A percentile compares a stretch with the other conserved stretches of the same genome.
Conservation (phyloP, 2,888 invertebrate species). For the Nemotelus nigrinus region DNA sequence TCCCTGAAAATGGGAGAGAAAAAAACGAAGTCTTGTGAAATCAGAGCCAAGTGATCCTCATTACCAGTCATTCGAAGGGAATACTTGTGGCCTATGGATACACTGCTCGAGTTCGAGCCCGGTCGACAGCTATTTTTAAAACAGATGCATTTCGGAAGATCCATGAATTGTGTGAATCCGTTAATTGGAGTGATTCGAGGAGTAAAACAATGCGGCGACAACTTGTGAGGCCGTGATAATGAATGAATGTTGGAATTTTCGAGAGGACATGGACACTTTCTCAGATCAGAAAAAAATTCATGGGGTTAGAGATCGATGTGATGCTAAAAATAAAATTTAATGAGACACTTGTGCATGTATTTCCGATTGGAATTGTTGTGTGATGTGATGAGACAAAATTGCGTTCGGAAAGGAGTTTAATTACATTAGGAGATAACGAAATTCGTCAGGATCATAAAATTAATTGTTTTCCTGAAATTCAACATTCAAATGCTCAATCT, state of each 20-base stretch:
- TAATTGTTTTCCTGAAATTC: too few species aligned
- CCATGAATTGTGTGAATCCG: conserved; percentile 47
- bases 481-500: too few species aligned
- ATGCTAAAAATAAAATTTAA: conserved; percentile 30
- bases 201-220: conserved; percentile 42
- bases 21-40: not conserved
- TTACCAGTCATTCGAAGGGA: conserved; percentile 1
- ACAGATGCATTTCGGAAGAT: conserved; percentile 27
- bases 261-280: conserved; percentile 22
- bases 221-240: conserved; percentile 43
- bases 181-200: conserved; percentile 45
- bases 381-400: too few species aligned
- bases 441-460: too few species aligned
- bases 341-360: not conserved
- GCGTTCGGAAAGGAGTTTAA: too few species aligned
- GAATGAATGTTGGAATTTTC: conserved; percentile 35
- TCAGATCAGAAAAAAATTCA: not conserved
- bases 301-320: conserved; percentile 36
- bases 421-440: too few species aligned
- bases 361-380: too few species aligned
- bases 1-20: conserved; percentile 21
- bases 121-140: conserved; percentile 27
- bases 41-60: conserved; percentile 21
- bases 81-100: not conserved
- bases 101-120: not conserved